A percentile compares a stretch with the other conserved stretches of the same genome.
Conservation (phyloP, 2,888 invertebrate species). For the Epinotia ramella region DNA sequence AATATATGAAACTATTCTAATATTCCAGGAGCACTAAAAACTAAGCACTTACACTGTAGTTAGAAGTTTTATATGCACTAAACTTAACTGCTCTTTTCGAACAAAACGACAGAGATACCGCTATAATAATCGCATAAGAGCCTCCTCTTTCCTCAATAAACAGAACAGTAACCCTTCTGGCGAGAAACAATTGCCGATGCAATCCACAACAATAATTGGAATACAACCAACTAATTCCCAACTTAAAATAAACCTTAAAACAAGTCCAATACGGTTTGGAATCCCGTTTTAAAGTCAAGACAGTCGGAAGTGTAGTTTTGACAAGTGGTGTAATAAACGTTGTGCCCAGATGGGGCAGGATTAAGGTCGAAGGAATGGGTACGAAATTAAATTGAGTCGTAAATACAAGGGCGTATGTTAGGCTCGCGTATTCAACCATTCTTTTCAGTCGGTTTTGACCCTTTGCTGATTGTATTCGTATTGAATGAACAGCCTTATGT, state of each 20-base stretch:
- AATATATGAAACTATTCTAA: slow-evolving; percentile 24
- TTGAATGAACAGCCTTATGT: background rate
- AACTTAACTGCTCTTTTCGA: background rate
- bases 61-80: slow-evolving; percentile 14
- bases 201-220: slow-evolving; percentile 9
- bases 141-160: background rate
- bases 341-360: slow-evolving; percentile 26
- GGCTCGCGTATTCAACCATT: background rate
- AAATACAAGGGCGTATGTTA: slow-evolving; percentile 22
- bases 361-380: slow-evolving; percentile 31
- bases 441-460: background rate
- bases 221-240: background rate
- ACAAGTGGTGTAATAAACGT: slow-evolving; percentile 34
- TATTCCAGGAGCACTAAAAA: slow-evolving; percentile 24
- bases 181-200: slow-evolving; percentile 17
- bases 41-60: slow-evolving; percentile 11
- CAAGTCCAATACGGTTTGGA: background rate
- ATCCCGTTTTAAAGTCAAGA: background rate
- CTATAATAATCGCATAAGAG: background rate
- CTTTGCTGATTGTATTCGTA: background rate
- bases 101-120: background rate
- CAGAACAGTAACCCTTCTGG: slow-evolving; percentile 8
- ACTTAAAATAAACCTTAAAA: background rate
- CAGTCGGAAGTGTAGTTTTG: slow-evolving; percentile 23
- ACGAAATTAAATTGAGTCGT: slow-evolving; percentile 47